Evolutionary conservation across 2,113 vertebrate species (phyloP).

Genomic region (Strix uralensis): DNA sequence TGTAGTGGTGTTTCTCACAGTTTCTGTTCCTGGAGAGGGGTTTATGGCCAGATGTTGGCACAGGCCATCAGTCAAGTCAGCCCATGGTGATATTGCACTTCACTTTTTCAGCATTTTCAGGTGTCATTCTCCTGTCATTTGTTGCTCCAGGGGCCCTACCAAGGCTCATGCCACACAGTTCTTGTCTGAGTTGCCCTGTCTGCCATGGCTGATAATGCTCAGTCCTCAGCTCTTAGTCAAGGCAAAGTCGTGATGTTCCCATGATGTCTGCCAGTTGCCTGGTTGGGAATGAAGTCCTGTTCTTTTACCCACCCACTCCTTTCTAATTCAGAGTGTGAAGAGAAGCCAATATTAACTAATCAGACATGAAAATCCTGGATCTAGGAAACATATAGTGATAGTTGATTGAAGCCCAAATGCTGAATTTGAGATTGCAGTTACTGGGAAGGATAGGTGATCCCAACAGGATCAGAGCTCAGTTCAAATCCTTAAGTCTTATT

Average conservation of each 20-base stretch:
- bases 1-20: accelerated
- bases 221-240: background rate
- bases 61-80: background rate
- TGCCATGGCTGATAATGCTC: background rate
- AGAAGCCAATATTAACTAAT: background rate
- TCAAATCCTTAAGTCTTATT: background rate
- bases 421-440: background rate
- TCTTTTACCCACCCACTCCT: background rate
- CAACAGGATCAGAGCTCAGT: background rate
- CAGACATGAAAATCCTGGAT: background rate
- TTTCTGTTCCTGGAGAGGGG: accelerated
- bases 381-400: background rate
- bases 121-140: background rate
- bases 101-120: background rate
- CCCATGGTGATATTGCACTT: background rate
- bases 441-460: background rate
- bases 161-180: background rate
- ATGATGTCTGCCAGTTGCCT: background rate
- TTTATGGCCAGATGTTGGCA: background rate
- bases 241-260: background rate
- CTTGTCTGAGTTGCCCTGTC: background rate
- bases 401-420: background rate
- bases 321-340: background rate
- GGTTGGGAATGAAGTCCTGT: background rate
- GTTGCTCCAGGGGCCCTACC: background rate